These are phyloP conservation scores for Fratercula arctica DNA, from an alignment of 2,797 vertebrate genomes.

Conservation along the genomic window DNA sequence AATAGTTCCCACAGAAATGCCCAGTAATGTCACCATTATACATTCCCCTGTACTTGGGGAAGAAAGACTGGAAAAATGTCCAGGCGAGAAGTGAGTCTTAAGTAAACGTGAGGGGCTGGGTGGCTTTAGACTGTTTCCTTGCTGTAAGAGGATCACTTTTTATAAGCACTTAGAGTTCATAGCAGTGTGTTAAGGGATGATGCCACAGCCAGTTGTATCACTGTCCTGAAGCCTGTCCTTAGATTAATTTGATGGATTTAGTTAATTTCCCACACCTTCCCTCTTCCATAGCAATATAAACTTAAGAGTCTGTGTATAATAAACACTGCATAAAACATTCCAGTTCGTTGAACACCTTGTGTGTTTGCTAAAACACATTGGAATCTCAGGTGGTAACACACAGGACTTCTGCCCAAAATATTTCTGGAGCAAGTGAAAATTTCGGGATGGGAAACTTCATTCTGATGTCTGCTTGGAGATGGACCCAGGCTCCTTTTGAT, in stretches of 20 bases:
- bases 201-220: neutral
- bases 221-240: neutral
- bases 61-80: neutral
- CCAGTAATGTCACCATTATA: neutral
- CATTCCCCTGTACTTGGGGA: neutral
- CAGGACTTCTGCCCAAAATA: neutral
- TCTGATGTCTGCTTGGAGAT: neutral
- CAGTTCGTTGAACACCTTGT: neutral
- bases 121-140: neutral
- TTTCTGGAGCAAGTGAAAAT: neutral
- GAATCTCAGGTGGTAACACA: neutral
- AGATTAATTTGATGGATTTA: neutral
- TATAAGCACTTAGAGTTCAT: neutral
- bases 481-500: neutral
- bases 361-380: neutral
- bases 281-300: neutral
- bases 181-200: neutral
- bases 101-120: neutral
- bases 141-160: neutral
- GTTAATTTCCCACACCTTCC: neutral
- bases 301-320: neutral
- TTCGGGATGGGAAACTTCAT: neutral
- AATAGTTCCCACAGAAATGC: neutral
- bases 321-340: rapidly evolving
- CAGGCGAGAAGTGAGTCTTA: neutral